A percentile compares a stretch with the other conserved stretches of the same genome.
Conservation (phyloP, 2,113 vertebrate species). For the Pimephales promelas region DNA sequence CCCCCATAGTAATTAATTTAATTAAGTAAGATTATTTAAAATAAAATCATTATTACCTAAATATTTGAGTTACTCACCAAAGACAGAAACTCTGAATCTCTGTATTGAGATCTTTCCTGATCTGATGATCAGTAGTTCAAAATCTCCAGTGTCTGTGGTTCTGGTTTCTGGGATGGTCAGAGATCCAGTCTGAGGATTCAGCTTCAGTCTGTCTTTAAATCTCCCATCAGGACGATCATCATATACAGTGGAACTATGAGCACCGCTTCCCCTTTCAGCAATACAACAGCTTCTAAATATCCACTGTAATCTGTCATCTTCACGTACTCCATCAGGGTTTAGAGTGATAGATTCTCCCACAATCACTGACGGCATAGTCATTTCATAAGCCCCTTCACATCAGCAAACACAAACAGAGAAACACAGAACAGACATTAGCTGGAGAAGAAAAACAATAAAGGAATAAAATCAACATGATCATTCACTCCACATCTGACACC, state of each 20-base stretch:
- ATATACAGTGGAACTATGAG: accelerated
- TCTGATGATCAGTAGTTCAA: too few relatives aligned
- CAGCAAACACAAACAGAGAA: not conserved
- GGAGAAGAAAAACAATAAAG: not conserved
- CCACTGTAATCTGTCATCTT: not conserved
- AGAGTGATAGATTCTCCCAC: not conserved
- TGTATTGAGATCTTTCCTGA: too few relatives aligned
- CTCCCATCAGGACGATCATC: too few relatives aligned
- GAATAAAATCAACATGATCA: not conserved
- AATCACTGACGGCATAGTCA: accelerated
- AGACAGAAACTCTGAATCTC: too few relatives aligned
- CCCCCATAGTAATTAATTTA: too few relatives aligned
- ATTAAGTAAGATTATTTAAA: too few relatives aligned
- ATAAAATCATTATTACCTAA: too few relatives aligned
- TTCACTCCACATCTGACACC: not conserved
- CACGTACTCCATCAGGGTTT: accelerated
- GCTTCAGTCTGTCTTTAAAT: too few relatives aligned
- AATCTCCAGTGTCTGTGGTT: accelerated
- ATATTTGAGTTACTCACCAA: too few relatives aligned
- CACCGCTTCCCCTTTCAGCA: not conserved
- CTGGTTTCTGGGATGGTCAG: too few relatives aligned
- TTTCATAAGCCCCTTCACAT: not conserved
- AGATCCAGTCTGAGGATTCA: too few relatives aligned
- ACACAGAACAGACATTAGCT: not conserved
- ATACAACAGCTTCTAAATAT: accelerated